Evolutionary conservation across 2,113 vertebrate genomes (phyloP), one percentile per base, ranked within the genome.

Genomic region (Phrynosoma platyrhinos): DNA sequence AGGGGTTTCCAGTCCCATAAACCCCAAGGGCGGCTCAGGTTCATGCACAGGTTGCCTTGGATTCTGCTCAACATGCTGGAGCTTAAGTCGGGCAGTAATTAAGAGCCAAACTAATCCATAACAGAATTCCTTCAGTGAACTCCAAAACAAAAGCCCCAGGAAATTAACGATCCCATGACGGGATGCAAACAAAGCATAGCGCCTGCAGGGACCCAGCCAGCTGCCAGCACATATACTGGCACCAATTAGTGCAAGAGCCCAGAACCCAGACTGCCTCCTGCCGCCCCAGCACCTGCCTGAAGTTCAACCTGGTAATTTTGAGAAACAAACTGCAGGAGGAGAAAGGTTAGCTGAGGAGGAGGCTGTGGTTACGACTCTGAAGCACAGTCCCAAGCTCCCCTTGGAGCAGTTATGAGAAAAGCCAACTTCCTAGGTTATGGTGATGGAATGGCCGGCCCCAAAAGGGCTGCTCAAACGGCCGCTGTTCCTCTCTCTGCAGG

Each of bases 121-220:
- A 92, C 92, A 55, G 68, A 87, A 86, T 84, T 68, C 82, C 58
- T 86, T 76, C 83, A 91, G 91, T 75, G 91, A 85, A 89, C 25
- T 36, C 55, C 78, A 87, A 66, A 76, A 93, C 16, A 91, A 93
- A 86, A 53, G 66, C 52, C 69, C 5, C 86, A 58, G 84, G 84
- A 91, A 93, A 93, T 85, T 79, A 93, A 85, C 89, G 82, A 25
- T 82, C 86, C 93, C 87, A 90, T 91, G 87, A 89, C 92, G 90
- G 81, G 2, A 58, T 87, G 88, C 82, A 90, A 93, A 91, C 80
- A 91, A 91, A 89, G 92, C 93, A 90, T 79, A 20, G n/a, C 78
- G 87, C 85, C 91, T 90, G 88, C 1, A 87, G 90, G 84, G 85
- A 3, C 74, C 1, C 16, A 0, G 91, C 93, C 93, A 91, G 83